A percentile compares a stretch with the other conserved stretches of the same genome.
phyloP scores from a whole-genome alignment of 1,140 invertebrate genomes.

The roundworm (Caenorhabditis elegans) region DNA sequence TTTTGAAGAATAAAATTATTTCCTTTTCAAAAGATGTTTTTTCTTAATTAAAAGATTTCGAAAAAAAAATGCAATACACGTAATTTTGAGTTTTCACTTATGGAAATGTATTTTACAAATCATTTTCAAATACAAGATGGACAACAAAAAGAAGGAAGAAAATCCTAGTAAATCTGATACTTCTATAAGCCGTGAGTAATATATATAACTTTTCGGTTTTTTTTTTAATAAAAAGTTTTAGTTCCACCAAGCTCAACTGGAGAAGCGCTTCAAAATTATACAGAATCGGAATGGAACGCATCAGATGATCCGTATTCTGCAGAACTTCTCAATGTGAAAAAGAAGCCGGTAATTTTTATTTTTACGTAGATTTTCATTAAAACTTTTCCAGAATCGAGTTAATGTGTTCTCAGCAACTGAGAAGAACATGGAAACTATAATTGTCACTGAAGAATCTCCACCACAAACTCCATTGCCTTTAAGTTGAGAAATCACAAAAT shows the following conservation, averaged over 20 bases:
- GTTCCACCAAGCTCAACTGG: neutral
- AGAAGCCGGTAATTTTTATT: neutral
- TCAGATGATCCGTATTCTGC: slow-evolving; percentile 18
- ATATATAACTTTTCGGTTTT: no score
- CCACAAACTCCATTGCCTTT: neutral
- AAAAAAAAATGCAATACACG: no score
- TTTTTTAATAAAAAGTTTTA: no score
- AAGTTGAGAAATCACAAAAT: neutral
- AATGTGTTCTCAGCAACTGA: neutral
- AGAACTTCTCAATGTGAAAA: slow-evolving; percentile 6
- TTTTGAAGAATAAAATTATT: no score
- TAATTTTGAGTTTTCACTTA: no score
- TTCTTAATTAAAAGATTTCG: no score
- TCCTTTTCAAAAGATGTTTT: no score
- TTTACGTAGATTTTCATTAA: no score
- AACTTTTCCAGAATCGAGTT: neutral
- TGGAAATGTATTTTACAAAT: no score
- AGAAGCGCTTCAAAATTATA: slow-evolving; percentile 23
- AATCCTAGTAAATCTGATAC: neutral
- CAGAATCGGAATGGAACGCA: slow-evolving; percentile 1
- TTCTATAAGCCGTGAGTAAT: neutral
- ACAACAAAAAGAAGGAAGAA: neutral
- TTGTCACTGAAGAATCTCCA: neutral
- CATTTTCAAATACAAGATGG: neutral
- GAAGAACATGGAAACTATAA: neutral